phyloP scores from a whole-genome alignment of 2,113 vertebrate genomes.

The Odocoileus virginianus region DNA sequence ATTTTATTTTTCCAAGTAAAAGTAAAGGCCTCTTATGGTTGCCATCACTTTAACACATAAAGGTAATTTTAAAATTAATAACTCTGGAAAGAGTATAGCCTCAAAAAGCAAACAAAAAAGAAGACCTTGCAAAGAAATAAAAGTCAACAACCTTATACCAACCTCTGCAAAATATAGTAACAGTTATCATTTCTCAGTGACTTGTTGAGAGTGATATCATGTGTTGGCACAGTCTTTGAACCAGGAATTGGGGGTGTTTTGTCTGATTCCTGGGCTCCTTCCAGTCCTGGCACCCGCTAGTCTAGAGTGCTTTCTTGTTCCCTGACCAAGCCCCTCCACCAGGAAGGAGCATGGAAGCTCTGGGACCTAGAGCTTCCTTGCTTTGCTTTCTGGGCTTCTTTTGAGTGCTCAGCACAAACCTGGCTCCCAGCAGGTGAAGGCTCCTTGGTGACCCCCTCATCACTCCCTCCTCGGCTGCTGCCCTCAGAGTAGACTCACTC shows the following conservation, averaged over 20 bases:
- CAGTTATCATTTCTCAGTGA: neutral
- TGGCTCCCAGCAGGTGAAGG: neutral
- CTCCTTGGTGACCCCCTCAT: neutral
- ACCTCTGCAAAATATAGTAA: neutral
- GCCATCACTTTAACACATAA: neutral
- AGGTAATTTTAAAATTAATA: neutral
- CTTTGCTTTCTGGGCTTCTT: neutral
- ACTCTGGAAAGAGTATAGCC: neutral
- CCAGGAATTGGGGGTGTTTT: neutral
- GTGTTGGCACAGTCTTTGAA: neutral
- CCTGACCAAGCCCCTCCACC: neutral
- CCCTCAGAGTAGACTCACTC: neutral
- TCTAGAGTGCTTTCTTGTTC: neutral
- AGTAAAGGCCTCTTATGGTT: neutral
- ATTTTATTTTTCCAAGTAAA: neutral
- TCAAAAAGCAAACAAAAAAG: neutral
- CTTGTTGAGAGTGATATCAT: neutral
- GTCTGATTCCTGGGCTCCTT: neutral
- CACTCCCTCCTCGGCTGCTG: accelerated
- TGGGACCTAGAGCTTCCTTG: neutral
- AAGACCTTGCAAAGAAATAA: neutral
- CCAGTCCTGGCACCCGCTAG: neutral
- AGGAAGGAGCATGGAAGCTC: neutral
- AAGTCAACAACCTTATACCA: neutral
- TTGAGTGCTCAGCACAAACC: neutral